Conservation (phyloP, 37 sponge, comb jelly and placozoan genomes). For the Ianthella basta region DNA sequence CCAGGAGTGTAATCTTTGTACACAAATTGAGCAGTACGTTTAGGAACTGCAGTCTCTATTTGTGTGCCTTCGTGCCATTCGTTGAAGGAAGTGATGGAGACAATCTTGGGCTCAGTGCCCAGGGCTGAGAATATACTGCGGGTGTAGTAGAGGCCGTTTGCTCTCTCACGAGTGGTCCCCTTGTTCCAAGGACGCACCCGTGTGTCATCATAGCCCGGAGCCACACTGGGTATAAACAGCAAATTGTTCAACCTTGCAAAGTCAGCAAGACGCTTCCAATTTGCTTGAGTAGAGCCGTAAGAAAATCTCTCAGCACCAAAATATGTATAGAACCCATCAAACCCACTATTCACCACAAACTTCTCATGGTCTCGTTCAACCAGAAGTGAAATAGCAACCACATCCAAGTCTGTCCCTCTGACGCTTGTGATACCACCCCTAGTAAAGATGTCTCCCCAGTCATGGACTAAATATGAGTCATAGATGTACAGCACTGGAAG, state of each 20-base stretch:
- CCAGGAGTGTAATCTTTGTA: constrained; percentile 70
- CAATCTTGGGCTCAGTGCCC: constrained; percentile 1
- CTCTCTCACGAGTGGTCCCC: constrained; percentile 42
- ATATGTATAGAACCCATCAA: constrained; percentile 94
- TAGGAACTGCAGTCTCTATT: constrained; percentile 81
- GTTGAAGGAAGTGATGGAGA: constrained; percentile 89
- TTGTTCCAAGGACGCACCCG: constrained; percentile 86
- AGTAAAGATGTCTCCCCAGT: constrained; percentile 70
- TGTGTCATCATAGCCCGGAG: constrained; percentile 88
- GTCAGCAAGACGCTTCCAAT: constrained; percentile 58
- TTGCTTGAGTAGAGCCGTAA: constrained; percentile 63
- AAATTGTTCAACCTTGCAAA: constrained; percentile 56
- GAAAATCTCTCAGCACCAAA: constrained; percentile 82
- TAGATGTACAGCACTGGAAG: constrained; percentile 81
- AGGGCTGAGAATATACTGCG: constrained; percentile 51
- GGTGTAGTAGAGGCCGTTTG: constrained; percentile 66
- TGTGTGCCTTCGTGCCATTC: constrained; percentile 97
- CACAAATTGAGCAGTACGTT: not conserved
- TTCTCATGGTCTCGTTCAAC: constrained; percentile 44
- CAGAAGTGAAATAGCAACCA: constrained; percentile 57
- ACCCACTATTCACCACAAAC: constrained; percentile 52
- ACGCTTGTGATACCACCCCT: constrained; percentile 41
- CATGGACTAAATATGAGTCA: constrained; percentile 71
- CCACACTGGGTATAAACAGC: constrained; percentile 87
- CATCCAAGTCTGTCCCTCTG: constrained; percentile 68